Base-by-base conservation (phyloP, 1,140 invertebrate genomes). In the Anagrus nilaparvatae region DNA sequence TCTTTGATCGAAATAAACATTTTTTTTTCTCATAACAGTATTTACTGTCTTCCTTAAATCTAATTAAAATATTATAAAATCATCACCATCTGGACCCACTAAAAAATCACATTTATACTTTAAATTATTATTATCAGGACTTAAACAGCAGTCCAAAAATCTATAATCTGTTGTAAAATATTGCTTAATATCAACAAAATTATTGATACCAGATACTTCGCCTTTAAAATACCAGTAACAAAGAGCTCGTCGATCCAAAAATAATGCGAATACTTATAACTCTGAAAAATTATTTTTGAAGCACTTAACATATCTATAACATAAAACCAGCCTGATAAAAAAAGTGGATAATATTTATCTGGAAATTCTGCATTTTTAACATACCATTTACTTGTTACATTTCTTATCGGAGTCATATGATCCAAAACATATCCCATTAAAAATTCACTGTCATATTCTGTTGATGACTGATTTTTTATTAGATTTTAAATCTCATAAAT, bases 191-290 rank as follows among this genome's bases (percentile, higher is more conserved):
- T 80, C 71, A 24, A 69, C 63, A 23, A 84, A 61, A 39, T 40
- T 33, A 9, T 68, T 61, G 24, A 87, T 70, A 27, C 69, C 63
- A 20, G 76, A 54, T 36, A 71, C 61, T 29, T 77, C 59, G 4
- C 79, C n/a, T n/a, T 70, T 33, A 89, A 63, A 38, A 85, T 73
- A 8, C 87, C 87, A 12, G 85, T 88, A 1, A 91, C 56, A 59
- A 77, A 79, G 5, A 86, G 77, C 61, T 91, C 87, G 59, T 91
- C 87, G 43, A 90, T 87, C 86, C 85, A 90, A 63, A 90, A 88
- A 49, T 79, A 83, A 20, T 52, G 39, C 13, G 70, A 58, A 17
- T 61, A 49, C 18, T 51, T 43, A 30, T 61, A 46, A 13, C 69
- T 63, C 32, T 70, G 61, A 5, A 62, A 37, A 5, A 75, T 58